phyloP scores from a whole-genome alignment of 2,113 vertebrate genomes.

The Rhineura floridana region DNA sequence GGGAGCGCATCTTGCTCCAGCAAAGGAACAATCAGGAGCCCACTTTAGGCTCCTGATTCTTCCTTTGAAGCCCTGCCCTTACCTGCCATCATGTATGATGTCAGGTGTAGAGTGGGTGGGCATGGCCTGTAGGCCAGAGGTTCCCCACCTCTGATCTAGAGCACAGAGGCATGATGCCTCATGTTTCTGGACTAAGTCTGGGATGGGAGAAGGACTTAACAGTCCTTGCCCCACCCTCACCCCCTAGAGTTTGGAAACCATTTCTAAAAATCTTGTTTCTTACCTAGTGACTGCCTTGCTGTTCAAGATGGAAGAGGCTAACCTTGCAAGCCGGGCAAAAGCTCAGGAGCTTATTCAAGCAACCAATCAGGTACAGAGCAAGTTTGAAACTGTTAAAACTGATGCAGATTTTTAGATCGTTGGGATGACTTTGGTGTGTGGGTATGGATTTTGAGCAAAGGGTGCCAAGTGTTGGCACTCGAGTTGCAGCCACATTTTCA shows the following conservation, averaged over 20 bases:
- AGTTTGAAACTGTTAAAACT: not conserved
- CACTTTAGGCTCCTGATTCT: too few relatives aligned
- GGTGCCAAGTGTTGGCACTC: not conserved
- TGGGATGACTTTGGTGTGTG: too few relatives aligned
- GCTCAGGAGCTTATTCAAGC: constrained; percentile 94
- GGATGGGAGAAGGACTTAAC: not conserved
- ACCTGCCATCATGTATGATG: too few relatives aligned
- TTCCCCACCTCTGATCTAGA: too few relatives aligned
- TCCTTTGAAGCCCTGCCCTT: too few relatives aligned
- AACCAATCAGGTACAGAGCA: constrained; percentile 85
- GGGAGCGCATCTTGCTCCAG: too few relatives aligned
- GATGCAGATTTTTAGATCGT: not conserved
- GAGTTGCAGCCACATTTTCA: not conserved
- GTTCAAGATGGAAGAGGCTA: constrained; percentile 95
- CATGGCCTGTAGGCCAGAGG: too few relatives aligned
- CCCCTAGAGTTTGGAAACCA: not conserved
- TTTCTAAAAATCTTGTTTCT: constrained; percentile 3
- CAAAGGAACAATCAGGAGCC: too few relatives aligned
- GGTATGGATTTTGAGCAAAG: too few relatives aligned
- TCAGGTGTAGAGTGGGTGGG: too few relatives aligned
- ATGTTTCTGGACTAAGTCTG: not conserved
- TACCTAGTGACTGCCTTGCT: constrained; percentile 87
- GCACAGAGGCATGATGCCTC: not conserved
- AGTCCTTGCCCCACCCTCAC: not conserved
- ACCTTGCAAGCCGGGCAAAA: constrained; percentile 89